A percentile compares a stretch with the other conserved stretches of the same genome.
These are phyloP conservation scores for Cephonodes hylas DNA, from an alignment of 2,888 invertebrate genomes.

Conservation along the genomic window DNA sequence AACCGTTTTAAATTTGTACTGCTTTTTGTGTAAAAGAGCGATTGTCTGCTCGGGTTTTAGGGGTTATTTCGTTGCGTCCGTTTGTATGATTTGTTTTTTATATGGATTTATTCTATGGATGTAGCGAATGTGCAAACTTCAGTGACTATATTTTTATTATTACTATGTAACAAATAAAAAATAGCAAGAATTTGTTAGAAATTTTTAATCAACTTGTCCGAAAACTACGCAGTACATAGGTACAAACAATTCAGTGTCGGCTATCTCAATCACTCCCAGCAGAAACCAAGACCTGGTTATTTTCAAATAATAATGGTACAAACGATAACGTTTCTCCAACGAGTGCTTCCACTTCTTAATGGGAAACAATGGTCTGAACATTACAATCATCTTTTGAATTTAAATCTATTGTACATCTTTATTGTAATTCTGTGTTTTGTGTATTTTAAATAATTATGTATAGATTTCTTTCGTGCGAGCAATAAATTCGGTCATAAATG, in stretches of 20 bases:
- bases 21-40: background rate
- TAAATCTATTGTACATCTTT: background rate
- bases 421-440: background rate
- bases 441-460: background rate
- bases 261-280: background rate
- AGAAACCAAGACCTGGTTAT: background rate
- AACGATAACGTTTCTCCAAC: background rate
- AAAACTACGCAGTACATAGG: too few species aligned
- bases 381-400: background rate
- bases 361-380: background rate
- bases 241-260: too few species aligned
- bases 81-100: background rate
- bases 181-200: too few species aligned
- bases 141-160: too few species aligned
- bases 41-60: background rate
- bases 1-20: constrained; percentile 5
- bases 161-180: too few species aligned
- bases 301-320: background rate
- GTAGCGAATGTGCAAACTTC: too few species aligned
- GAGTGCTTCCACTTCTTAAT: background rate
- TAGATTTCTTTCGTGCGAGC: background rate
- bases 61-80: too few species aligned
- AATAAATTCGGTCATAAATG: too few species aligned
- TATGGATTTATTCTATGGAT: too few species aligned
- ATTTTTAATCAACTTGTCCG: too few species aligned